A percentile compares a stretch with the other conserved stretches of the same genome.
Conservation (phyloP, 2,888 invertebrate species). For the Phyto melanocephala region DNA sequence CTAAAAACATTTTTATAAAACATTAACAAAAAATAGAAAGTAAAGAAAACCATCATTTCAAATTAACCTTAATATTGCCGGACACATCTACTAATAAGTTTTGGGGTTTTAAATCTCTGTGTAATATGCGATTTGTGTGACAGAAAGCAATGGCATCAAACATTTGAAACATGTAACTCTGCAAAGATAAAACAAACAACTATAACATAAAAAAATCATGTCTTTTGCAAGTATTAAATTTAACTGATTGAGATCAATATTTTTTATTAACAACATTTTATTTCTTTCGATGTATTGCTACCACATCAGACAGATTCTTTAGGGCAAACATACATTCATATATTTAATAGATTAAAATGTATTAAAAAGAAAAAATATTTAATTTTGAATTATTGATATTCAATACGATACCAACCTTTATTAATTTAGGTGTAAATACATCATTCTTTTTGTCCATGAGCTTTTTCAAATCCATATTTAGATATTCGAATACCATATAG, state of each 20-base stretch:
- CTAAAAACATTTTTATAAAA: conserved; percentile 62
- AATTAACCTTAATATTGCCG: conserved; percentile 88
- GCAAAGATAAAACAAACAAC: conserved; percentile 51
- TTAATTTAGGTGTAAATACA: conserved; percentile 82
- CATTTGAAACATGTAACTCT: conserved; percentile 93
- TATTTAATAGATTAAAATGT: no score
- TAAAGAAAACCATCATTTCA: not conserved
- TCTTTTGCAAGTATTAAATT: not conserved
- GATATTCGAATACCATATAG: conserved; percentile 95
- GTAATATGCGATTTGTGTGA: conserved; percentile 92
- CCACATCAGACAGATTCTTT: no score
- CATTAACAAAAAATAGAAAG: not conserved
- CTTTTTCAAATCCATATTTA: conserved; percentile 95
- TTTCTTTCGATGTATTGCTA: no score
- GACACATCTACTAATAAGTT: conserved; percentile 93
- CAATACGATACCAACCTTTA: conserved; percentile 85
- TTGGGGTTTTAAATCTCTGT: conserved; percentile 97
- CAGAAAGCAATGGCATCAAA: conserved; percentile 93
- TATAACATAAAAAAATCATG: not conserved
- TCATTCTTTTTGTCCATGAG: conserved; percentile 87
- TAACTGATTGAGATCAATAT: no score
- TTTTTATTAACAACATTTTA: no score
- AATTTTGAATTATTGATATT: no score
- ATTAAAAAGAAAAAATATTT: no score
- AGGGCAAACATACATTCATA: no score